phyloP scores from a whole-genome alignment of 2,797 vertebrate genomes.

The Eospalax fontanierii region DNA sequence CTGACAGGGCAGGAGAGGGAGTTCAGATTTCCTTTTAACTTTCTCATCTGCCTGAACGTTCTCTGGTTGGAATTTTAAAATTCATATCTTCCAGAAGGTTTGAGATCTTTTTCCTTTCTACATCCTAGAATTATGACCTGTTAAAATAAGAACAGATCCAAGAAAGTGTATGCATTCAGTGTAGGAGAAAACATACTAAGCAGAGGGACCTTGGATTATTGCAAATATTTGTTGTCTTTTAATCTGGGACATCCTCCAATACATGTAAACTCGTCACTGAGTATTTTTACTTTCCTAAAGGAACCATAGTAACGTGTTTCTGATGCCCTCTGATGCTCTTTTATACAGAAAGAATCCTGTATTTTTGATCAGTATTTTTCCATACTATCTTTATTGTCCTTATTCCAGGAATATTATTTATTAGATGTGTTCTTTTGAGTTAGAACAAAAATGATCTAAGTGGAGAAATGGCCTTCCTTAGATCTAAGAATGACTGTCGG shows the following conservation, averaged over 20 bases:
- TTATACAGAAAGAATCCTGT: background rate
- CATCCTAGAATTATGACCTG: constrained; percentile 42
- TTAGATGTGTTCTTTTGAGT: constrained; percentile 13
- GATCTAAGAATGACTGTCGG: background rate
- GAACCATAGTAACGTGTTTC: background rate
- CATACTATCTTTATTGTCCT: constrained; percentile 34
- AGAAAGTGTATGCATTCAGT: constrained; percentile 2
- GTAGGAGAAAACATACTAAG: background rate
- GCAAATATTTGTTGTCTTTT: constrained; percentile 27
- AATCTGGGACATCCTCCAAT: background rate
- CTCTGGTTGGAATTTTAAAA: constrained; percentile 62
- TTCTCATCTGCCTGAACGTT: constrained; percentile 37
- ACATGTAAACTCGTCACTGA: background rate
- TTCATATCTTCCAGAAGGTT: constrained; percentile 31
- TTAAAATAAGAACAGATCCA: constrained; percentile 65
- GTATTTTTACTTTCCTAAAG: constrained; percentile 44
- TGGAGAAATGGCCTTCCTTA: background rate
- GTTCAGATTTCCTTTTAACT: constrained; percentile 62
- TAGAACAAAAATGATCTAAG: constrained; percentile 37
- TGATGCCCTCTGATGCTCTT: background rate
- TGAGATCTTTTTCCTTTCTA: constrained; percentile 22
- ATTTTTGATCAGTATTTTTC: constrained; percentile 4
- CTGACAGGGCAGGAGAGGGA: background rate
- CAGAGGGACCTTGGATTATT: constrained; percentile 34
- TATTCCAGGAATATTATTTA: constrained; percentile 39